phyloP scores from a whole-genome alignment of 2,113 vertebrate species.

The Sorex araneus region DNA sequence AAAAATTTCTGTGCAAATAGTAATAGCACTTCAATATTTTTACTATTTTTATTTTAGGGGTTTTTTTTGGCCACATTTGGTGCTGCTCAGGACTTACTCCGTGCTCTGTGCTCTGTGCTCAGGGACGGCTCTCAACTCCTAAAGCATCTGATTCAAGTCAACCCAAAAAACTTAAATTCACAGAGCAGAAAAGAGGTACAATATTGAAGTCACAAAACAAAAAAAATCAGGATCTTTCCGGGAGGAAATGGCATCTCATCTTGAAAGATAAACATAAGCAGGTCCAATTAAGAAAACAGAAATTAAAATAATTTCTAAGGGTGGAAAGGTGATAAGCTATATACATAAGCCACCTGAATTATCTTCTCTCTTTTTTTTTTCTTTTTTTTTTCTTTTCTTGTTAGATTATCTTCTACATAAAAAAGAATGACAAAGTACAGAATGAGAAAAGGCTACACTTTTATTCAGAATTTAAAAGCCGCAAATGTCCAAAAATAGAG shows the following conservation, averaged over 20 bases:
- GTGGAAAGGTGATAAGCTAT: background rate
- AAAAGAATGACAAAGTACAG: background rate
- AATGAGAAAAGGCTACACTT: too few relatives aligned
- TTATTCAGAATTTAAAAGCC: too few relatives aligned
- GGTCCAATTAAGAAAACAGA: background rate
- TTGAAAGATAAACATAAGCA: background rate
- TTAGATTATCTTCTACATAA: conserved; percentile 1
- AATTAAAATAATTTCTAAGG: conserved; percentile 51
- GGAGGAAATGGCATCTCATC: conserved; percentile 45
- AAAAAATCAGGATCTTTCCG: background rate
- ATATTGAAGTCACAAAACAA: background rate
- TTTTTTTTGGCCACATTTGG: too few relatives aligned
- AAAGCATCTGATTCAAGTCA: background rate
- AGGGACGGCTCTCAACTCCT: background rate
- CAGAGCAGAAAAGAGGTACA: background rate
- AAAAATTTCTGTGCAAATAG: too few relatives aligned
- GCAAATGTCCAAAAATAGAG: too few relatives aligned
- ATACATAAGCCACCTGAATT: background rate
- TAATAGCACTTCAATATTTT: too few relatives aligned
- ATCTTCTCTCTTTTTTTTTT: too few relatives aligned
- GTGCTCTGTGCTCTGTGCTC: too few relatives aligned
- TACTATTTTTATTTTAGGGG: too few relatives aligned
- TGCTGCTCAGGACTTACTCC: too few relatives aligned
- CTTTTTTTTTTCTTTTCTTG: too few relatives aligned
- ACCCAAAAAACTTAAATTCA: conserved; percentile 23